Conservation (phyloP, 2,113 vertebrate genomes). For the Heterocephalus glaber region DNA sequence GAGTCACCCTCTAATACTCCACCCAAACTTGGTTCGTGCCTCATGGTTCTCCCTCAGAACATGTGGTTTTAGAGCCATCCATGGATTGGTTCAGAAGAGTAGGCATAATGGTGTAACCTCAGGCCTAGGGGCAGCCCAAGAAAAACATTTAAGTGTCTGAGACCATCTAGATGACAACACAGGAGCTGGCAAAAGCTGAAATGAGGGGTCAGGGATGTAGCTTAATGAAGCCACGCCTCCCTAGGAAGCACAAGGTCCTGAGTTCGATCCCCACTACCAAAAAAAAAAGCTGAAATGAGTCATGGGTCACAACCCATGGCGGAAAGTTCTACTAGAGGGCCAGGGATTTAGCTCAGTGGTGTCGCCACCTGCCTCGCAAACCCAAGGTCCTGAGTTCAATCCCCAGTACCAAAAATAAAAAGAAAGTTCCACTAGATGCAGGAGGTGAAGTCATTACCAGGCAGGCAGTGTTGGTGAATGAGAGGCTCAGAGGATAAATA, state of each 20-base stretch:
- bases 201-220: background rate
- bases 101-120: background rate
- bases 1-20: background rate
- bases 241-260: too few species aligned
- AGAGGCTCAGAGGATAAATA: background rate
- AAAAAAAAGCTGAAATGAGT: too few species aligned
- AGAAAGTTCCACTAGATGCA: constrained; percentile 3
- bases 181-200: background rate
- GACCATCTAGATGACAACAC: background rate
- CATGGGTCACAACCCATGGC: too few species aligned
- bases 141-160: background rate
- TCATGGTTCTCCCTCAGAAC: background rate
- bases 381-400: too few species aligned
- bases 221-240: too few species aligned
- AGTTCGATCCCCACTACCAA: too few species aligned
- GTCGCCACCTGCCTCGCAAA: too few species aligned
- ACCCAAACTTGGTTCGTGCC: background rate
- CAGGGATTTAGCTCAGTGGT: too few species aligned
- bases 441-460: constrained; percentile 25
- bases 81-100: background rate
- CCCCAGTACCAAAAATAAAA: too few species aligned
- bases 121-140: background rate
- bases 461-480: background rate
- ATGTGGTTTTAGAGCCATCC: background rate
- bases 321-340: too few species aligned